Conservation (phyloP, 2,888 invertebrate species). For the Spilosoma lubricipeda region DNA sequence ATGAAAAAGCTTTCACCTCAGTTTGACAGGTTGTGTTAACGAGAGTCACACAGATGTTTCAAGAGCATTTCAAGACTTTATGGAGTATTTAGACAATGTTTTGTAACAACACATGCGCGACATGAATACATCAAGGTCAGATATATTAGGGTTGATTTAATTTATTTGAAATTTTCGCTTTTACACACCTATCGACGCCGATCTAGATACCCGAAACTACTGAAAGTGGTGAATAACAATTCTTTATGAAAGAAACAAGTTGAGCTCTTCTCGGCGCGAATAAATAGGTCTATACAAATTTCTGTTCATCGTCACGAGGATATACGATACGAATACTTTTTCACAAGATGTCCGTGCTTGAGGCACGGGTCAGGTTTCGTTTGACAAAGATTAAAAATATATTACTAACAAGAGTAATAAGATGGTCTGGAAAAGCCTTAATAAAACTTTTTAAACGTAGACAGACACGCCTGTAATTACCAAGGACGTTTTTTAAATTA, state of each 20-base stretch:
- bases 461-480: not conserved
- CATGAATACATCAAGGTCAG: not conserved
- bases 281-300: too few species aligned
- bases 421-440: not conserved
- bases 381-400: not conserved
- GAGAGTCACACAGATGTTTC: conserved; percentile 30
- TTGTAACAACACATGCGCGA: conserved; percentile 18
- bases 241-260: too few species aligned
- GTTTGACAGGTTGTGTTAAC: conserved; percentile 22
- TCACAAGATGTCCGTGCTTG: too few species aligned
- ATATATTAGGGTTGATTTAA: not conserved
- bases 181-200: not conserved
- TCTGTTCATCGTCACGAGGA: too few species aligned
- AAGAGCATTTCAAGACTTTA: conserved; percentile 26
- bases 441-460: not conserved
- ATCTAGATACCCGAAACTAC: too few species aligned
- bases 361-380: not conserved
- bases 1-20: conserved; percentile 24
- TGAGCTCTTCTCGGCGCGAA: too few species aligned
- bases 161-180: not conserved
- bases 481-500: not conserved
- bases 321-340: too few species aligned
- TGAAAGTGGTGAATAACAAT: too few species aligned
- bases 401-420: not conserved
- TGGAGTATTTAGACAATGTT: conserved; percentile 30